A percentile compares a stretch with the other conserved stretches of the same genome.
These are phyloP conservation scores for Pelobates cultripes DNA, from an alignment of 2,797 vertebrate species.

Conservation along the genomic window DNA sequence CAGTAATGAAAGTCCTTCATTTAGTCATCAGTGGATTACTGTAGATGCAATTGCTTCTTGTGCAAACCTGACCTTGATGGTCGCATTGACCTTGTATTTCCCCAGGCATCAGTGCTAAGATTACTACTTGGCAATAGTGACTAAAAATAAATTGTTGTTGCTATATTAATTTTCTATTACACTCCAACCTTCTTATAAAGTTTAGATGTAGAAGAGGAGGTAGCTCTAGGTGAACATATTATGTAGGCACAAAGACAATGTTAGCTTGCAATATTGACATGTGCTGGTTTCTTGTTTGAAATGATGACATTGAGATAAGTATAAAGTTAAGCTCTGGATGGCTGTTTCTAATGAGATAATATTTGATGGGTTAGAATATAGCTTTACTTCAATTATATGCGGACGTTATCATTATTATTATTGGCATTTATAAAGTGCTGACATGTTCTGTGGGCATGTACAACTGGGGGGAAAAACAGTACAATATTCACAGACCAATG, in stretches of 20 bases:
- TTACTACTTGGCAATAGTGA: neutral
- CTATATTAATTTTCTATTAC: neutral
- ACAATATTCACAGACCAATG: no score
- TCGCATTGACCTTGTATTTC: neutral
- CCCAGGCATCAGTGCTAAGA: no score
- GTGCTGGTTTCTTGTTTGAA: neutral
- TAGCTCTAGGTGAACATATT: neutral
- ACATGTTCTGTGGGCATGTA: no score
- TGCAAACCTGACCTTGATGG: neutral
- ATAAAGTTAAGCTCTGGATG: neutral
- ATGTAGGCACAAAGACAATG: no score
- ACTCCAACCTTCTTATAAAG: neutral
- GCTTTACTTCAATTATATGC: neutral
- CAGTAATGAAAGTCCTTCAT: no score
- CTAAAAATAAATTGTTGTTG: neutral
- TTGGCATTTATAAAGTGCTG: no score
- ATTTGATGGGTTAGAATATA: neutral
- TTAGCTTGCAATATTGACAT: neutral
- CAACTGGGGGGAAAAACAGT: no score
- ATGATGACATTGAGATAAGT: neutral
- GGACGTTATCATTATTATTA: neutral
- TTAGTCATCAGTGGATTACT: no score
- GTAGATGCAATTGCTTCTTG: neutral
- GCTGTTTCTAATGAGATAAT: neutral
- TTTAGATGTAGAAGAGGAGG: neutral